phyloP scores from a whole-genome alignment of 1,140 invertebrate genomes.

The Adelges cooleyi region DNA sequence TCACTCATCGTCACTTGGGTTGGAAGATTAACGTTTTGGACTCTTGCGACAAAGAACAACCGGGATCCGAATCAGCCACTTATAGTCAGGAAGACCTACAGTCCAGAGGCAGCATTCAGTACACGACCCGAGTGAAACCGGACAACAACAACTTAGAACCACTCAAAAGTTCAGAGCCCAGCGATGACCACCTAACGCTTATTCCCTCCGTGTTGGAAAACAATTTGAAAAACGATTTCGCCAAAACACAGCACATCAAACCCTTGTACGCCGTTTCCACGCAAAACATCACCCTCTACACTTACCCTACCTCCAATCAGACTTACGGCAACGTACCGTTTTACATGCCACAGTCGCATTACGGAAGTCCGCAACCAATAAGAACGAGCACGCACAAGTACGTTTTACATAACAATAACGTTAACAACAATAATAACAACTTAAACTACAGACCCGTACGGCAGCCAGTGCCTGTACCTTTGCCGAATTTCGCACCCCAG shows the following conservation, averaged over 20 bases:
- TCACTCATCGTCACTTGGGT: slow-evolving; percentile 80
- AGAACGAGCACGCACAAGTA: background rate
- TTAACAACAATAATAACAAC: background rate
- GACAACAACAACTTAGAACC: slow-evolving; percentile 32
- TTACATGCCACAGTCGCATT: background rate
- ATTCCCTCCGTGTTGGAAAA: background rate
- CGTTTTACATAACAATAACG: background rate
- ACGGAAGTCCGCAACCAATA: background rate
- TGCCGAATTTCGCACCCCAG: background rate
- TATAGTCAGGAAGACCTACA: slow-evolving; percentile 47
- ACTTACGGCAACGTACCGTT: slow-evolving; percentile 1
- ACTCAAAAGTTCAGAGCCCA: background rate
- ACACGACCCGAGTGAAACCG: slow-evolving; percentile 58
- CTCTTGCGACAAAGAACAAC: slow-evolving; percentile 49
- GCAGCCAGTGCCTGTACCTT: background rate
- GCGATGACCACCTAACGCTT: background rate
- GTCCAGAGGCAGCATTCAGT: slow-evolving; percentile 50
- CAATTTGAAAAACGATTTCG: slow-evolving; percentile 3
- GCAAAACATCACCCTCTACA: background rate
- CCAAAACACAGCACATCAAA: background rate
- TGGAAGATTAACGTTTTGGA: slow-evolving; percentile 91
- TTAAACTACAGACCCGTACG: background rate
- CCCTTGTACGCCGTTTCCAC: background rate
- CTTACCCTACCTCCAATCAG: background rate
- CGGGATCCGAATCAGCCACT: slow-evolving; percentile 43